Base-by-base conservation (phyloP, 1,140 invertebrate genomes). In the Cecropterus lyciades region DNA sequence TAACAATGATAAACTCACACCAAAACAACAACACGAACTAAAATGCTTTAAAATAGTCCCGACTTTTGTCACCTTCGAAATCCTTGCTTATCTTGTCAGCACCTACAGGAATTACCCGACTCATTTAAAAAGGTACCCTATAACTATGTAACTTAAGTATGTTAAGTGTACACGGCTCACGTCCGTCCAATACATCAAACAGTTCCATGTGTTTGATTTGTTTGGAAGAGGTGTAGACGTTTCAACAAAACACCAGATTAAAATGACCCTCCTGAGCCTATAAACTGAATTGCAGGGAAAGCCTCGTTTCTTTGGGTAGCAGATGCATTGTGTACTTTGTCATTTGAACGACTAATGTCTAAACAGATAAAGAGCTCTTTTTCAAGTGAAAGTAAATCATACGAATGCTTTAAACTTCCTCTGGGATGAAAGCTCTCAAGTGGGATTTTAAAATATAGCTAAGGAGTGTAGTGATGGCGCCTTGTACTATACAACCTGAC, bases 321-420 rank as follows among this genome's bases (percentile, higher is more conserved):
- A 24, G 62, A 37, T 68, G 53, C 69, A 62, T 75, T 80, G 68
- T 83, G 68, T 77, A 72, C 71, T 74, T 75, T 79, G 82, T 79
- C 79, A 80, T 78, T 77, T 79, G 70, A 74, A 82, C 69, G 73
- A 73, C 69, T 82, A 84, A 82, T 78, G 79, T 80, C 75, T 80
- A 77, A 76, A 79, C 67, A 78, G 83, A 82, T 84, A 84, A 77
- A 83, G 65, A 57, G 72, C 16, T 72, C 70, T 75, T 73, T 77
- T 77, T 73, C 49, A 72, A 78, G 70, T 72, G 67, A 76, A 75
- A 77, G 74, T 77, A 77, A 77, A 73, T 71, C 69, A 68, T 71
- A 73, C 37, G 52, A 55, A 73, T 46, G 60, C 66, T 79, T 70
- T 72, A 72, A 70, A 63, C 65, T 68, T 63, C 48, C 27, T 64